These are phyloP conservation scores for Sabatieria punctata DNA, from an alignment of 2,888 invertebrate species.

Conservation along the genomic window DNA sequence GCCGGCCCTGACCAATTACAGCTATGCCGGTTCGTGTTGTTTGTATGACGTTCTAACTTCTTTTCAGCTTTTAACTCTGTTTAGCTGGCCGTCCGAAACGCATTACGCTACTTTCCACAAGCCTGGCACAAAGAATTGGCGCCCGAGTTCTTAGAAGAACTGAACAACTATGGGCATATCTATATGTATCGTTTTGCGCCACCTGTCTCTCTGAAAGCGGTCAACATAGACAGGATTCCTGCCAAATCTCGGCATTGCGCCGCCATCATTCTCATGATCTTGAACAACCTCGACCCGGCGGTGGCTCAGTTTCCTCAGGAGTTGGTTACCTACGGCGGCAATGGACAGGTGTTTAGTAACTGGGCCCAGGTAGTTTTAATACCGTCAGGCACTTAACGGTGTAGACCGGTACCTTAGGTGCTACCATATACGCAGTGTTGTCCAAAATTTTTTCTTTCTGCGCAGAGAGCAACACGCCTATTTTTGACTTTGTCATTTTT, in stretches of 20 bases:
- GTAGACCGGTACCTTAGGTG: background rate
- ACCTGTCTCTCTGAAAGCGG: conserved; percentile 31
- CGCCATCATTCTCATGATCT: conserved; percentile 46
- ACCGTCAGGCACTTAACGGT: background rate
- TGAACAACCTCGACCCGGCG: conserved; percentile 45
- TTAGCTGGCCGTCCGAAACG: conserved; percentile 42
- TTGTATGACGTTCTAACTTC: too few species aligned
- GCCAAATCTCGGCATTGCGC: conserved; percentile 33
- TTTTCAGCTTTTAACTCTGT: too few species aligned
- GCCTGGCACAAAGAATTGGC: conserved; percentile 37
- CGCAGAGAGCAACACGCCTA: too few species aligned
- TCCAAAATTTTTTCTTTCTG: too few species aligned
- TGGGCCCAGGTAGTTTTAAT: conserved; percentile 42
- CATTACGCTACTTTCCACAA: conserved; percentile 43
- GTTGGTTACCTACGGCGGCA: conserved; percentile 47
- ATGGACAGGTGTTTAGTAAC: conserved; percentile 47
- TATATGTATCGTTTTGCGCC: conserved; percentile 44
- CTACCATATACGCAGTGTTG: too few species aligned
- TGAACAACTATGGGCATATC: conserved; percentile 43
- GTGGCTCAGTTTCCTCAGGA: conserved; percentile 49
- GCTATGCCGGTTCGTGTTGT: too few species aligned
- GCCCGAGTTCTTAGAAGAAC: conserved; percentile 42
- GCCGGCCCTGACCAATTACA: too few species aligned
- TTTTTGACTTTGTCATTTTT: too few species aligned
- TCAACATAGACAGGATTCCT: conserved; percentile 9